Conservation (phyloP, 2,113 vertebrate species). For the Canis aureus region DNA sequence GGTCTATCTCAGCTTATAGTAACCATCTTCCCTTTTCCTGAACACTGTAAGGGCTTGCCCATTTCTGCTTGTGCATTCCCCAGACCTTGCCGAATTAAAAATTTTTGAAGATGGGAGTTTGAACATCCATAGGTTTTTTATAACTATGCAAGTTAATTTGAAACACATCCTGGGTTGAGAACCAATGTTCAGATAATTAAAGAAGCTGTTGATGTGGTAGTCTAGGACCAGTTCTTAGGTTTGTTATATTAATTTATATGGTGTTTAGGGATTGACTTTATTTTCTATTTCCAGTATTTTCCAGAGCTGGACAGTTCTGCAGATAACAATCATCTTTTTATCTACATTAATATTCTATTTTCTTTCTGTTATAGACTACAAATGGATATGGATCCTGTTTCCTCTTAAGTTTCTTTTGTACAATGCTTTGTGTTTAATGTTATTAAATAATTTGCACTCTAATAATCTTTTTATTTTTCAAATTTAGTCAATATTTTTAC, state of each 20-base stretch:
- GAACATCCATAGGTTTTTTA: not conserved
- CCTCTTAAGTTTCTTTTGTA: not conserved
- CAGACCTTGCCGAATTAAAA: slow-evolving; percentile 18
- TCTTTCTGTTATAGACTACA: not conserved
- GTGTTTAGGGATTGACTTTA: not conserved
- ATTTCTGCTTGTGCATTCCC: not conserved
- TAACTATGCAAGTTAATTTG: not conserved
- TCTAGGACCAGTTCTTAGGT: not conserved
- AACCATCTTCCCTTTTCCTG: not conserved
- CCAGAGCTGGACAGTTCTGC: not conserved
- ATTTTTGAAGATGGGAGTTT: not conserved
- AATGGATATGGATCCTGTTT: not conserved
- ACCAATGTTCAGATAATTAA: not conserved
- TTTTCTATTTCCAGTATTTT: not conserved
- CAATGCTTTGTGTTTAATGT: not conserved
- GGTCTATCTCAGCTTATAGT: not conserved
- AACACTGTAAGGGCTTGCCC: not conserved
- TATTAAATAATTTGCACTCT: not conserved
- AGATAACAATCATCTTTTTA: not conserved
- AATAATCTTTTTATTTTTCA: not conserved
- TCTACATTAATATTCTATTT: not conserved
- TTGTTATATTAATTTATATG: not conserved
- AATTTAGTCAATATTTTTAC: not conserved
- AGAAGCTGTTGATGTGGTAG: not conserved
- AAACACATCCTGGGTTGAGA: not conserved